Evolutionary conservation across 2,888 invertebrate genomes (phyloP).

Genomic region (Nipponacmea schrenckii): DNA sequence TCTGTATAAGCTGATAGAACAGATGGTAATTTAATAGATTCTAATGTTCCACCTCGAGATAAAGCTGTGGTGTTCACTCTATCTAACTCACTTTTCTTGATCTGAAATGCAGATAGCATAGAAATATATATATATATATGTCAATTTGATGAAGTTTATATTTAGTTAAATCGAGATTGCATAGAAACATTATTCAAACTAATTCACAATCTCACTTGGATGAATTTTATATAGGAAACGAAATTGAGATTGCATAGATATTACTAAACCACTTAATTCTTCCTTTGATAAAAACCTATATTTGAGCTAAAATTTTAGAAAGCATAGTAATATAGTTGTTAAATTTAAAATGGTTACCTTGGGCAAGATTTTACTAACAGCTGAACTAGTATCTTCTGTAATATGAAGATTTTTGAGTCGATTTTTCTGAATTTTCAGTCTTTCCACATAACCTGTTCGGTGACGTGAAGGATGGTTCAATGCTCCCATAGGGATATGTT

Average conservation of each 20-base stretch:
- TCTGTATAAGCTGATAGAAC: not conserved
- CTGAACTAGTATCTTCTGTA: slow-evolving; percentile 9
- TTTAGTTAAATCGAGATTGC: too few relatives aligned
- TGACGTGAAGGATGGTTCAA: not conserved
- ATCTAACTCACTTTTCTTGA: not conserved
- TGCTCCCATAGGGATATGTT: not conserved
- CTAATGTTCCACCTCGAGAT: slow-evolving; percentile 1
- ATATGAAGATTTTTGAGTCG: slow-evolving; percentile 23
- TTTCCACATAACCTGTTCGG: slow-evolving; percentile 24
- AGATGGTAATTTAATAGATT: slow-evolving; percentile 1
- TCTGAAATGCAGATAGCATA: not conserved
- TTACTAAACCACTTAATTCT: not conserved
- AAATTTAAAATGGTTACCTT: too few relatives aligned
- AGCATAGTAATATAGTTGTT: too few relatives aligned
- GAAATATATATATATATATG: too few relatives aligned
- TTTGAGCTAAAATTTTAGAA: too few relatives aligned
- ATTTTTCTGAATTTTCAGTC: slow-evolving; percentile 31
- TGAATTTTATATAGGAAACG: too few relatives aligned
- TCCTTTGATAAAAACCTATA: too few relatives aligned
- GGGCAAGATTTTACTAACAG: slow-evolving; percentile 12
- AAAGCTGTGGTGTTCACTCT: not conserved
- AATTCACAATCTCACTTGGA: too few relatives aligned
- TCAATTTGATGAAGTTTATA: too few relatives aligned
- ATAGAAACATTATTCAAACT: too few relatives aligned
- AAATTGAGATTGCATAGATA: too few relatives aligned